A percentile compares a stretch with the other conserved stretches of the same genome.
These are phyloP conservation scores for Tribolium madens DNA, from an alignment of 1,140 invertebrate species.

Conservation along the genomic window DNA sequence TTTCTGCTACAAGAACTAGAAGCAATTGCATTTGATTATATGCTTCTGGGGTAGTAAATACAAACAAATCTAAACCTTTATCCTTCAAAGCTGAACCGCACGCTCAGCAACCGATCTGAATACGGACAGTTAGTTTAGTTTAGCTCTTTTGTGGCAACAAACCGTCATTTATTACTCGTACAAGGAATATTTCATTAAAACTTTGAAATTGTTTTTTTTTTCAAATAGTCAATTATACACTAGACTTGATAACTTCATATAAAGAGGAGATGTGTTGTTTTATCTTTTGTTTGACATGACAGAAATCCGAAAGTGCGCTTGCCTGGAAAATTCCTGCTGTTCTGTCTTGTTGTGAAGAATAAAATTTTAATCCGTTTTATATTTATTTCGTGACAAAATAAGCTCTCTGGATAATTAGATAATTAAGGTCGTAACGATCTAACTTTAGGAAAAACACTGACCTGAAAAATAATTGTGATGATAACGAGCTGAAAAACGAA, in stretches of 20 bases:
- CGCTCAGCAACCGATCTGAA: conserved; percentile 35
- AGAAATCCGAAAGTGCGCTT: background rate
- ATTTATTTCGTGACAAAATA: background rate
- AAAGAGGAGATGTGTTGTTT: conserved; percentile 19
- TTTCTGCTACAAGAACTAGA: conserved; percentile 7
- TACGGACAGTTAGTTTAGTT: conserved; percentile 35
- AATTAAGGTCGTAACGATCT: conserved; percentile 14
- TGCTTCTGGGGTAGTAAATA: conserved; percentile 24
- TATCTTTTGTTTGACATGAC: conserved; percentile 13
- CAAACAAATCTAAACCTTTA: conserved; percentile 32
- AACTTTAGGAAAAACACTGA: background rate
- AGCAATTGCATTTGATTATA: conserved; percentile 34
- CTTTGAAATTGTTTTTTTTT: background rate
- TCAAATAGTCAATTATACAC: background rate
- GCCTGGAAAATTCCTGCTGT: background rate
- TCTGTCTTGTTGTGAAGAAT: conserved; percentile 14
- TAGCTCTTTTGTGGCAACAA: conserved; percentile 16
- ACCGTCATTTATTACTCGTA: conserved; percentile 25
- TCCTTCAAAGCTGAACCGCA: conserved; percentile 33
- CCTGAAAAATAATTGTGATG: background rate
- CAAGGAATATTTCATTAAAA: conserved; percentile 29
- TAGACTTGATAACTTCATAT: background rate
- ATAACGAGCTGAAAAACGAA: background rate
- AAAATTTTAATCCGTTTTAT: conserved; percentile 30
- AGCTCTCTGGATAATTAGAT: conserved; percentile 17